Evolutionary conservation across 2,113 vertebrate genomes (phyloP).

Genomic region (Serinus canaria): DNA sequence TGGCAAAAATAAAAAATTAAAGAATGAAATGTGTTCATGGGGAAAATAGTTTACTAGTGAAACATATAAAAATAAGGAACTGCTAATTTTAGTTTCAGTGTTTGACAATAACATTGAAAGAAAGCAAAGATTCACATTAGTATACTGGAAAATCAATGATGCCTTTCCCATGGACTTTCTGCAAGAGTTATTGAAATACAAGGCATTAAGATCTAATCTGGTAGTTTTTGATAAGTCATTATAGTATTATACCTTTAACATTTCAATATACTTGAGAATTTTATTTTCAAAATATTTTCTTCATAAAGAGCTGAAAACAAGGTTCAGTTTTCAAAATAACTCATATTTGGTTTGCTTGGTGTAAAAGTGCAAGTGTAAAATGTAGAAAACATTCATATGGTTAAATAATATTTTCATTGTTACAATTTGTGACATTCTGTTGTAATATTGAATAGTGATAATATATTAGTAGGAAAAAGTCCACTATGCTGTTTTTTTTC

Average conservation of each 20-base stretch:
- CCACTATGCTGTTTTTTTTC: neutral
- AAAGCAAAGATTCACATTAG: neutral
- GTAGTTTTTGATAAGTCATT: neutral
- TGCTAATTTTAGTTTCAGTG: neutral
- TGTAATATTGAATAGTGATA: neutral
- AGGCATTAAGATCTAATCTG: neutral
- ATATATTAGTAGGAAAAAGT: neutral
- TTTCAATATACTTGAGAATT: neutral
- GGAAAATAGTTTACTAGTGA: neutral
- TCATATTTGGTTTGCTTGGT: neutral
- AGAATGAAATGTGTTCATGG: neutral
- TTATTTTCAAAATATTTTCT: neutral
- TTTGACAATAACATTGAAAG: neutral
- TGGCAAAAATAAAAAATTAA: neutral
- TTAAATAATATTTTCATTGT: neutral
- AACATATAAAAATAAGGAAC: neutral
- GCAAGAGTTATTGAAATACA: neutral
- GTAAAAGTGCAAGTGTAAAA: neutral
- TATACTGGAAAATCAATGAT: neutral
- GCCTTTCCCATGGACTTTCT: neutral
- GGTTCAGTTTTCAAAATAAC: neutral
- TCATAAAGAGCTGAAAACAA: neutral
- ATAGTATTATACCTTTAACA: neutral
- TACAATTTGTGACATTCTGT: neutral
- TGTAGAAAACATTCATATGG: neutral